Percentiles rank a stretch among this genome's conserved stretches.
These are phyloP conservation scores for Microcebus ravelobensis DNA, from an alignment of 2,113 vertebrate species.

Conservation along the genomic window DNA sequence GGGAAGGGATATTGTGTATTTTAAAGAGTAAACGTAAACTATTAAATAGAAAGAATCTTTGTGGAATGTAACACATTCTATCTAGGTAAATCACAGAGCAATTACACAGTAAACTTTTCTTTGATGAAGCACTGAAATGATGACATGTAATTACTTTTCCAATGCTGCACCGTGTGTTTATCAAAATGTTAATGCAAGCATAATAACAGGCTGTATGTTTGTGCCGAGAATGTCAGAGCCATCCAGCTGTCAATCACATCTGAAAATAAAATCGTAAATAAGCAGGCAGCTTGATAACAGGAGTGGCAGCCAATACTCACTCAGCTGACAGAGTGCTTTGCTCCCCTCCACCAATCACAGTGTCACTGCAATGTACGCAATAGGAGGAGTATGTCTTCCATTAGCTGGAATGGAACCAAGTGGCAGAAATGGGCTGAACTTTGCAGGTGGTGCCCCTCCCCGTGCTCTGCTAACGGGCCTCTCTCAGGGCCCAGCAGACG, in stretches of 20 bases:
- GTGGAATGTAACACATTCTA: slow-evolving; percentile 79
- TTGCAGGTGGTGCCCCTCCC: background rate
- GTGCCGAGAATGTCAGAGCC: slow-evolving; percentile 93
- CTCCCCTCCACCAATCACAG: slow-evolving; percentile 72
- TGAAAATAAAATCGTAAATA: slow-evolving; percentile 95
- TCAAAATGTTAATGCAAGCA: slow-evolving; percentile 99
- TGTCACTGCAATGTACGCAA: slow-evolving; percentile 81
- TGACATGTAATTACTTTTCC: slow-evolving; percentile 98
- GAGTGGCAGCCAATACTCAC: slow-evolving; percentile 89
- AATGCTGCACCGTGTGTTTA: slow-evolving; percentile 95
- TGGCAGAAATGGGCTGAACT: slow-evolving; percentile 50
- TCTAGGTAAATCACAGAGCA: slow-evolving; percentile 88
- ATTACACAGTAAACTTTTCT: slow-evolving; percentile 89
- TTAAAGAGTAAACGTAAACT: slow-evolving; percentile 86
- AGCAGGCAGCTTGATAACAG: slow-evolving; percentile 89
- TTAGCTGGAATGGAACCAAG: slow-evolving; percentile 70
- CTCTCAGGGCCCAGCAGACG: background rate
- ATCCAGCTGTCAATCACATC: slow-evolving; percentile 94
- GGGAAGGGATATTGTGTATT: slow-evolving; percentile 83
- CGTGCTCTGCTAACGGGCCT: background rate
- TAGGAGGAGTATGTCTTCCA: slow-evolving; percentile 76
- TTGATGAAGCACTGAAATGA: slow-evolving; percentile 91
- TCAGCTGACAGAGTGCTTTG: slow-evolving; percentile 87
- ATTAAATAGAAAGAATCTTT: slow-evolving; percentile 79
- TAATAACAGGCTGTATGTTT: slow-evolving; percentile 97